Evolutionary conservation across 2,113 vertebrate species (phyloP).

Genomic region (Podiceps cristatus): DNA sequence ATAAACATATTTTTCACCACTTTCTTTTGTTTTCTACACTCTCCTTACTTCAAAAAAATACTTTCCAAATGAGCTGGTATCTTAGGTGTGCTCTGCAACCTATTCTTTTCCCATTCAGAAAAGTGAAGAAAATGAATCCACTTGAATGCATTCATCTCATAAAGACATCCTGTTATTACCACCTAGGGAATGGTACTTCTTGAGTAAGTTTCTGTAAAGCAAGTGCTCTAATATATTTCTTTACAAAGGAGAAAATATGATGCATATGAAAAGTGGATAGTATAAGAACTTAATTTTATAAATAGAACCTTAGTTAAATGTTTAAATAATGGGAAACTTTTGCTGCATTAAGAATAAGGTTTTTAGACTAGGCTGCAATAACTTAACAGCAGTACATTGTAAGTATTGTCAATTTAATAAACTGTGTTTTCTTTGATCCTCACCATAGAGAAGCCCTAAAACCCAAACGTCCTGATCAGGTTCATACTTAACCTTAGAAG

Average conservation of each 20-base stretch:
- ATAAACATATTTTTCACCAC: neutral
- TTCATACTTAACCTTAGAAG: neutral
- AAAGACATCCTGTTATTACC: neutral
- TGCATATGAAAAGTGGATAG: neutral
- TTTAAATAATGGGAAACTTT: neutral
- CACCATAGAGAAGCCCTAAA: neutral
- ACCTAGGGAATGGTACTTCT: neutral
- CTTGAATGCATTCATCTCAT: neutral
- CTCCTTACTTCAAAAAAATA: neutral
- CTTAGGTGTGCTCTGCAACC: neutral
- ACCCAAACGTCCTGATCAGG: neutral
- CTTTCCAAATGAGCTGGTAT: neutral
- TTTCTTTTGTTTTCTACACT: neutral
- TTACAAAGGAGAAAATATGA: neutral
- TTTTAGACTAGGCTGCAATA: neutral
- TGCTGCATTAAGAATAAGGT: neutral
- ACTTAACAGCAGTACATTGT: neutral
- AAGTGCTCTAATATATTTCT: neutral
- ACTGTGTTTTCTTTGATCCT: neutral
- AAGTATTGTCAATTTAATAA: neutral
- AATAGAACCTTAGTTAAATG: neutral
- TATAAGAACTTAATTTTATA: neutral
- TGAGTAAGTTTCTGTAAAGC: neutral
- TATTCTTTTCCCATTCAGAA: neutral
- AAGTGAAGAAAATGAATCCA: neutral